Conservation (phyloP, 2,797 vertebrate species). For the Dallia pectoralis region DNA sequence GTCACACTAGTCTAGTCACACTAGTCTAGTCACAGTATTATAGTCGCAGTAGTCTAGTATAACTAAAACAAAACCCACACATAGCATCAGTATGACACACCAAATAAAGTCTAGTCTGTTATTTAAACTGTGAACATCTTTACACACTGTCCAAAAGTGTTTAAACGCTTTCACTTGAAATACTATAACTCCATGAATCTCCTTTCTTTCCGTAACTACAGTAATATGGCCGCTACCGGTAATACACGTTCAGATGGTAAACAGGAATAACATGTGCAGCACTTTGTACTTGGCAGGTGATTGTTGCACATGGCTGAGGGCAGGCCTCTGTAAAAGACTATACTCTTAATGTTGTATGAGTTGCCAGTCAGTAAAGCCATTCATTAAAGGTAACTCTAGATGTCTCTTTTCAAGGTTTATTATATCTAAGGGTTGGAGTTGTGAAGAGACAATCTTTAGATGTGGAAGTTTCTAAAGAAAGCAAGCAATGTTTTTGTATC, state of each 20-base stretch:
- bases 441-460: background rate
- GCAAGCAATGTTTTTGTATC: background rate
- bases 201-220: background rate
- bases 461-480: background rate
- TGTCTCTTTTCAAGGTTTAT: no score
- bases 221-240: background rate
- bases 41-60: no score
- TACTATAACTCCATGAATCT: background rate
- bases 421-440: no score
- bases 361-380: background rate
- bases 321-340: background rate
- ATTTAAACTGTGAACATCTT: background rate
- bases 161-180: background rate
- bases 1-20: no score
- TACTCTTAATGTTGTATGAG: background rate
- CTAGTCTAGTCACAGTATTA: no score
- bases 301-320: background rate
- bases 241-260: background rate
- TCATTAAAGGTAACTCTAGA: slow-evolving; percentile 9
- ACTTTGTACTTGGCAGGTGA: background rate
- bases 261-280: background rate
- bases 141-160: background rate
- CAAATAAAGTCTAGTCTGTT: background rate
- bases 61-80: background rate
- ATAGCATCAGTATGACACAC: background rate